Base-by-base conservation (phyloP, 2,797 vertebrate species). In the Pipistrellus kuhlii region DNA sequence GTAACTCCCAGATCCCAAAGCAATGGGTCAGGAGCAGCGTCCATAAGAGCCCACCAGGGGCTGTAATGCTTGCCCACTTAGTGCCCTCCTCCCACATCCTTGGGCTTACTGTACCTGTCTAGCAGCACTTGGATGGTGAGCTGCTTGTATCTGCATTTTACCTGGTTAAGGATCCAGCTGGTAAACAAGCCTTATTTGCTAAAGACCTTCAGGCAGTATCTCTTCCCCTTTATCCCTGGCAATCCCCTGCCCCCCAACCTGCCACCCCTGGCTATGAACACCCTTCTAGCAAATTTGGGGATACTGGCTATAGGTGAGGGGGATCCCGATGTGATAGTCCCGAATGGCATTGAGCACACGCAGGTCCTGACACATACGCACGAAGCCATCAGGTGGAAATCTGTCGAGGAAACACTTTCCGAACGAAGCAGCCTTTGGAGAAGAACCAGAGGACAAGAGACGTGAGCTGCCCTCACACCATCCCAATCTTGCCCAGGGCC, bases 371-470 rank as follows among this genome's bases (percentile, higher is more conserved):
- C 99, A 99, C 96, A 99, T 99, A 10, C 88, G 93, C 92, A 99
- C 99, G 0, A 99, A 99, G 1, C 96, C 96, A 64, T 99, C 99
- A 0, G 99, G 98, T n/a, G 98, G 98, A 96, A 99, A 99, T 96
- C 99, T 99, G 6, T 99, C 99, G 0, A 99, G 97, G 97, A 99
- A 99, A 93, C 99, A 99, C 97, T 99, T 99, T 66, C 99, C 99
- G 0, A 99, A 99, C 3, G 99, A 99, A 0, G 99, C 99, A 0
- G 99, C 99, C 99, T 99, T 62, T 6, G 4, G 93, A 0, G 18
- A 96, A 82, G 23, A 71, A n/a, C 27, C 51, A 91, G 81, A 90
- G 57, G 38, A 30, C 14, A 66, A 76, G 0, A 48, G 30, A 38
- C 53, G 18, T 38, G 9, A 32, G 51, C 12, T 14, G 0, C 0